These are phyloP conservation scores for Mythimna albipuncta DNA, from an alignment of 2,888 invertebrate genomes.

Conservation along the genomic window DNA sequence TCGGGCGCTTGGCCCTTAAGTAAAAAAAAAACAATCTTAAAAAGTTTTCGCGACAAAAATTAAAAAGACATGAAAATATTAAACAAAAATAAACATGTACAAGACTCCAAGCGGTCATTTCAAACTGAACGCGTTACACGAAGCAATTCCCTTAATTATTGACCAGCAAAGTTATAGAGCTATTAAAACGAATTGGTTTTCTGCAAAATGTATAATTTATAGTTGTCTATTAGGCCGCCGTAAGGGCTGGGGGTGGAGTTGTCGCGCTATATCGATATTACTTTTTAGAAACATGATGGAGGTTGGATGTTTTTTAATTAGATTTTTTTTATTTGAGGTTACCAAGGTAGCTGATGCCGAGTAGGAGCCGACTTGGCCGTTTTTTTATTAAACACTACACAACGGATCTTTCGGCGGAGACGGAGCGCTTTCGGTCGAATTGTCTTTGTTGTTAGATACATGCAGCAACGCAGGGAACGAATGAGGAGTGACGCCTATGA, in stretches of 20 bases:
- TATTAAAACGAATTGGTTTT: conserved; percentile 69
- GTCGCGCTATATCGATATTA: conserved; percentile 29
- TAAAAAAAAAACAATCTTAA: too few species aligned
- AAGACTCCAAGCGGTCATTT: conserved; percentile 20
- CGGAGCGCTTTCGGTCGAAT: too few species aligned
- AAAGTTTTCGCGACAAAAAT: too few species aligned
- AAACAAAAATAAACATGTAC: background rate
- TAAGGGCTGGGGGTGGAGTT: conserved; percentile 27
- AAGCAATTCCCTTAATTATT: conserved; percentile 63
- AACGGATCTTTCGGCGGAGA: too few species aligned
- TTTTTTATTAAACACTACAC: too few species aligned
- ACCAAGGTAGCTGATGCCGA: too few species aligned
- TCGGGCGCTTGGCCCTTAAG: too few species aligned
- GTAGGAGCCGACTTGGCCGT: too few species aligned
- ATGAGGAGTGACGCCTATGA: too few species aligned
- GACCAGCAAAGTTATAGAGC: conserved; percentile 63
- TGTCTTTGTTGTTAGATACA: too few species aligned
- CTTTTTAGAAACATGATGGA: conserved; percentile 22
- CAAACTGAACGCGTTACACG: conserved; percentile 27
- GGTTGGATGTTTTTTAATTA: conserved; percentile 15
- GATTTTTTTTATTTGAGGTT: background rate
- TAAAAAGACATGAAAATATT: background rate
- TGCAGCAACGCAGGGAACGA: too few species aligned
- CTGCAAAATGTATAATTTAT: conserved; percentile 68
- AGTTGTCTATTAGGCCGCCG: conserved; percentile 56